Evolutionary conservation across 2,113 vertebrate species (phyloP).

Genomic region (Elephas maximus): DNA sequence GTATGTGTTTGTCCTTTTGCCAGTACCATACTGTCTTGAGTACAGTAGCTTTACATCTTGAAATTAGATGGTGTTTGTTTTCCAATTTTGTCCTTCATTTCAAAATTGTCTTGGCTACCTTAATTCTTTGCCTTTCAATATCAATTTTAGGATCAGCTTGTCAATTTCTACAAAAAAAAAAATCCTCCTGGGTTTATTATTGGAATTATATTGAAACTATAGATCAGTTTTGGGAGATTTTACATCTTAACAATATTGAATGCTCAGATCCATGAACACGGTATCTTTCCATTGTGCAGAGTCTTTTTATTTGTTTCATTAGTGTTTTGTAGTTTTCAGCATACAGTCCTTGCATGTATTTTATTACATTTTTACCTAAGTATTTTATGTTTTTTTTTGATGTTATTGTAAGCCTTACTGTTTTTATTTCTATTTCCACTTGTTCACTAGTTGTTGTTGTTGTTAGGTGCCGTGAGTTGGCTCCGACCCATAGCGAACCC

Average conservation of each 20-base stretch:
- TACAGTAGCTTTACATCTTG: background rate
- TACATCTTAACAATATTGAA: background rate
- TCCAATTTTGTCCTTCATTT: background rate
- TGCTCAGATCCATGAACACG: background rate
- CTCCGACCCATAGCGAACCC: too few relatives aligned
- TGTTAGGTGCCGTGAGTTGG: too few relatives aligned
- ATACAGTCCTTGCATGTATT: background rate
- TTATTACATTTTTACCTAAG: background rate
- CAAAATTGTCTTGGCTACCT: background rate
- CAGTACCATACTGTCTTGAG: too few relatives aligned
- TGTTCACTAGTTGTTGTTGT: background rate
- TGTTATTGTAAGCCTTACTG: background rate
- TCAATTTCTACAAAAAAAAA: too few relatives aligned
- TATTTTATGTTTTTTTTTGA: background rate
- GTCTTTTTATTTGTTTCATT: slow-evolving; percentile 11
- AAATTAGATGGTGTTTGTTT: background rate
- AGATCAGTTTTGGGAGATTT: too few relatives aligned
- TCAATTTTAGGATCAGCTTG: too few relatives aligned
- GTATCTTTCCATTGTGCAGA: background rate
- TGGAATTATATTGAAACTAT: too few relatives aligned
- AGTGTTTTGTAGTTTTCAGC: too few relatives aligned
- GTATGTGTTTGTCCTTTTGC: too few relatives aligned
- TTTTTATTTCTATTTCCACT: background rate
- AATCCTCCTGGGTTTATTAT: too few relatives aligned
- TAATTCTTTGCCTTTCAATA: too few relatives aligned